Base-by-base conservation (phyloP, 2,797 vertebrate species). In the Masticophis lateralis region DNA sequence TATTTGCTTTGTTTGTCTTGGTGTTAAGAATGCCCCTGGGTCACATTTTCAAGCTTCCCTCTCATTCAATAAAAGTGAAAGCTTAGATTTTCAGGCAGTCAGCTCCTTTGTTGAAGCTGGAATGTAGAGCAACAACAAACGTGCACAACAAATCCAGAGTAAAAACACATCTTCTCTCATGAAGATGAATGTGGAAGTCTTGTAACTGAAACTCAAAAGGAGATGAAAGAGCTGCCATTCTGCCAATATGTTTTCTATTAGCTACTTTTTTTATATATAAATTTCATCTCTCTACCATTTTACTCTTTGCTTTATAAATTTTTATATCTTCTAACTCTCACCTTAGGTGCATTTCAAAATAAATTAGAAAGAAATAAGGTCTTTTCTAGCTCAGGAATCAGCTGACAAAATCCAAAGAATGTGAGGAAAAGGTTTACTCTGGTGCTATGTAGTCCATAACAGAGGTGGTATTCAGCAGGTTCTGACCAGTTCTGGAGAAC, bases 1-100 rank as follows among this genome's bases (percentile, higher is more conserved):
- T 93, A 91, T 93, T 93, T 91, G 90, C 59, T 91, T 93, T 88
- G 69, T 83, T 89, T 91, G 87, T 89, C 87, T 83, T 91, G 51
- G 90, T 13, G 12, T 91, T 89, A 66, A 89, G 37, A 91, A 88
- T 93, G 61, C 90, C 89, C 93, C 89, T 86, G 90, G 87, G 93
- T 66, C 90, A 66, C 90, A 91, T 93, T 91, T 91, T 89, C 57
- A 91, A 47, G 59, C n/a, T 86, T 86, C 27, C 32, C 43, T 20
- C 53, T 89, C 57, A 25, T 89, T 91, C 59, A 47, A 57, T 93
- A 93, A 89, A 89, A 91, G 32, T 56, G 27, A 89, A 83, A 89
- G 32, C 51, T 74, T 60, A 60, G 32, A 91, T 91, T 86, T 27
- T 37, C 87, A 91, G 83, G 32, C 51, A 56, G n/a, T 47, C 16